Conservation (phyloP, 1,140 invertebrate species). For the Cyclargus thomasi region DNA sequence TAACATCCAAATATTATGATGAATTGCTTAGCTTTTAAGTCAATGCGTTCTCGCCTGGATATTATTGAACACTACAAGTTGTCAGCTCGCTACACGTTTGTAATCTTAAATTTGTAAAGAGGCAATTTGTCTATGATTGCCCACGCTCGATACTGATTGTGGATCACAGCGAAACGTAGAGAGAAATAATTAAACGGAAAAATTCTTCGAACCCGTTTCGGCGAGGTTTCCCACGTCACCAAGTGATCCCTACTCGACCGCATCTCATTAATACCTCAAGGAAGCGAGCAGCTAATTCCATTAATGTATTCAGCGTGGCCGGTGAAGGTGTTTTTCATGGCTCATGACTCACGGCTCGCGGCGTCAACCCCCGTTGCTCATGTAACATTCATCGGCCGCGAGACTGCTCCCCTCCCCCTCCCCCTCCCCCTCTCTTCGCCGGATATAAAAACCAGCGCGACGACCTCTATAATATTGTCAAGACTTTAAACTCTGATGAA, state of each 20-base stretch:
- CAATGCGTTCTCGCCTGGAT: too few relatives aligned
- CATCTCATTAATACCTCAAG: neutral
- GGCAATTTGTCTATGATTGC: too few relatives aligned
- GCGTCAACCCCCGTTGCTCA: conserved; percentile 25
- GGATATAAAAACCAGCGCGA: conserved; percentile 23
- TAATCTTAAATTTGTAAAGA: too few relatives aligned
- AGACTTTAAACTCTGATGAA: conserved; percentile 35
- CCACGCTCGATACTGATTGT: too few relatives aligned
- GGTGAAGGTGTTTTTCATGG: neutral
- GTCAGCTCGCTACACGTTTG: too few relatives aligned
- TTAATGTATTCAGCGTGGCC: conserved; percentile 2
- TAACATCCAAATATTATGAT: too few relatives aligned
- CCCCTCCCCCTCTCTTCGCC: neutral
- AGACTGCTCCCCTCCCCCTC: neutral
- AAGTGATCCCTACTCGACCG: too few relatives aligned
- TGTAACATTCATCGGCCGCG: conserved; percentile 47
- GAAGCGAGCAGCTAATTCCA: neutral
- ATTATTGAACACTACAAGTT: too few relatives aligned
- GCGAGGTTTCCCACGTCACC: neutral
- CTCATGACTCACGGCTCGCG: neutral
- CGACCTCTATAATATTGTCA: conserved; percentile 32
- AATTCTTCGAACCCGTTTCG: too few relatives aligned
- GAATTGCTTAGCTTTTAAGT: too few relatives aligned
- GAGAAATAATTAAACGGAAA: too few relatives aligned
- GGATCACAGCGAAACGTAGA: too few relatives aligned